Evolutionary conservation across 2,113 vertebrate species (phyloP).

Genomic region (Mionectes macconnelli): DNA sequence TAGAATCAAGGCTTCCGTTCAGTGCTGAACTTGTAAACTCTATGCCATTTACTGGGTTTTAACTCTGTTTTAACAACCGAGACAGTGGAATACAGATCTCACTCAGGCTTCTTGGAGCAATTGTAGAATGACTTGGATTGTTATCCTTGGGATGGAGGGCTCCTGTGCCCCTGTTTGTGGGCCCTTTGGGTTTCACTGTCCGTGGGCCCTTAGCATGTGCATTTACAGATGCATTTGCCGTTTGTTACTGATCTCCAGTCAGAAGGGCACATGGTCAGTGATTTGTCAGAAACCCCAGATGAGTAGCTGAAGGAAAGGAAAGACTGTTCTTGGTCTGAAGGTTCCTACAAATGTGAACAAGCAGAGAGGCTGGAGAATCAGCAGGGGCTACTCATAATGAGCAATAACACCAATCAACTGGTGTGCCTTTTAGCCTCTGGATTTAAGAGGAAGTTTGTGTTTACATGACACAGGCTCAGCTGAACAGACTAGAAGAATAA

Average conservation of each 20-base stretch:
- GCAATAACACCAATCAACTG: neutral
- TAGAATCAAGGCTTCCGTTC: neutral
- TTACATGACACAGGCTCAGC: neutral
- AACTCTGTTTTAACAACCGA: neutral
- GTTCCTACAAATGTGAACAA: neutral
- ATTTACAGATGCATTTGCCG: neutral
- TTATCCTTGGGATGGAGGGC: neutral
- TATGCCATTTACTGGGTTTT: neutral
- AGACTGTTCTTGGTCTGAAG: neutral
- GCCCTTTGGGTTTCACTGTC: neutral
- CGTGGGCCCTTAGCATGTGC: rapidly evolving
- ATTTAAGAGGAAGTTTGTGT: neutral
- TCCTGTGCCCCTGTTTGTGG: neutral
- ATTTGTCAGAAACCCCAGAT: neutral
- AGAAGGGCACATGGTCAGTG: neutral
- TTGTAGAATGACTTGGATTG: neutral
- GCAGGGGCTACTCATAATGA: neutral
- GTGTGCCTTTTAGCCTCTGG: neutral
- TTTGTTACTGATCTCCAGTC: neutral
- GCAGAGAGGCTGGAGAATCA: neutral
- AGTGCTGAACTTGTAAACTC: neutral
- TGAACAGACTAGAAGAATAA: neutral
- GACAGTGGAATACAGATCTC: neutral
- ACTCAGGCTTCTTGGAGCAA: neutral
- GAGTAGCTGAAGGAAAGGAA: neutral